Conservation (phyloP, 1,140 invertebrate genomes). For the Anastrepha ludens region DNA sequence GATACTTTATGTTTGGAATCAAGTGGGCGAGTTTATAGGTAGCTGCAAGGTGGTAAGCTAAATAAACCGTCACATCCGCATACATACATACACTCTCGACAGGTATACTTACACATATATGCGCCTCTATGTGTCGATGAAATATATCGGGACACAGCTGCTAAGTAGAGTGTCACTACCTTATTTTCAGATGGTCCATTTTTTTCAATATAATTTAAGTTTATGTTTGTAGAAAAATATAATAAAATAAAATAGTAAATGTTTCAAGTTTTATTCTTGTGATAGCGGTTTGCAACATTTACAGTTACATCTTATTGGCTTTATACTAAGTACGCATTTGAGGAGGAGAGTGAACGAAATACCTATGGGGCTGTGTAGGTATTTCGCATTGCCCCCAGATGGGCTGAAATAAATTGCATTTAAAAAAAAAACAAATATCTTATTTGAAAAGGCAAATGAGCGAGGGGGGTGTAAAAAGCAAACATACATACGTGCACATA, state of each 20-base stretch:
- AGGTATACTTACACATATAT: too few species aligned
- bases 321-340: not conserved
- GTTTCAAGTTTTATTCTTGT: not conserved
- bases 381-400: not conserved
- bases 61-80: too few species aligned
- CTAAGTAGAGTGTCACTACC: too few species aligned
- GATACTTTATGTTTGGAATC: too few species aligned
- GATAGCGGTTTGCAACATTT: not conserved
- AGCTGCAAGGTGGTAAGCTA: too few species aligned
- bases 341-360: not conserved
- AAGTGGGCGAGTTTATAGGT: too few species aligned
- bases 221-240: not conserved
- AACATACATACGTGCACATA: not conserved
- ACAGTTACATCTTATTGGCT: not conserved
- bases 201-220: too few species aligned
- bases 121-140: too few species aligned
- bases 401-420: not conserved
- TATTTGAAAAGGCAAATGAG: not conserved
- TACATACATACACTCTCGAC: too few species aligned
- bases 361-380: not conserved
- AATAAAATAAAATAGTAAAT: not conserved
- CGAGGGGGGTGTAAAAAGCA: not conserved
- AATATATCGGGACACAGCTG: too few species aligned
- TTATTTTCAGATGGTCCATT: too few species aligned
- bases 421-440: not conserved